Evolutionary conservation across 2,113 vertebrate genomes (phyloP), one percentile per base, ranked within the genome.

Genomic region (Ceuthmochares aereus): DNA sequence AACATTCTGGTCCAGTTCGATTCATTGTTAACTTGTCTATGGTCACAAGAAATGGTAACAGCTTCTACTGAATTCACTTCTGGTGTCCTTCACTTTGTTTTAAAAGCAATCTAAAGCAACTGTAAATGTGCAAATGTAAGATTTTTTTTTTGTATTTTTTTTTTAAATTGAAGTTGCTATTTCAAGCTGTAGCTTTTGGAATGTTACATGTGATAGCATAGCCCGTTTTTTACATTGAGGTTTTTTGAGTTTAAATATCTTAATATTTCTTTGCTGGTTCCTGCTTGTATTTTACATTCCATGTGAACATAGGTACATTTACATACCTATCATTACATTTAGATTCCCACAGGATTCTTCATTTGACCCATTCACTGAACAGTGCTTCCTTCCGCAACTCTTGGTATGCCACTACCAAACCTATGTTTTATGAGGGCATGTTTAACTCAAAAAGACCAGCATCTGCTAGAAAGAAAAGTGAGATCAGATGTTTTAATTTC

Each of bases 101-200:
- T 59, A 49, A 68, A 94, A 91, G 30, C n/a, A 43, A 37, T 58
- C 32, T 80, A 79, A 96, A 82, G 20, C 58, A 93, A 77, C 49
- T 82, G 81, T 76, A 77, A 43, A 83, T 52, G 58, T 77, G 17
- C 72, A 84, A 84, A 51, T 30, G 34, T 67, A 64, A 83, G 29
- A 22, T 40, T 40, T 40, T 40, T 68, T 43, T 77, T n/a, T n/a
- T n/a, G n/a, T n/a, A n/a, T n/a, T n/a, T n/a, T 70, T 81, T 40
- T 12, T 32, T 56, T 42, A 51, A 64, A 32, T 22, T 59, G 26
- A 42, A 91, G 51, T 79, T 70, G n/a, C 60, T 73, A 4, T 66
- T 95, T 84, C 58, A 80, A 42, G 58, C 67, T 88, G 60, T 40
- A 87, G 66, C 45, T 60, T 26, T 86, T 55, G 17, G 18, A 88